Evolutionary conservation across 2,113 vertebrate genomes (phyloP), one percentile per base, ranked within the genome.

Genomic region (Chinchilla lanigera): DNA sequence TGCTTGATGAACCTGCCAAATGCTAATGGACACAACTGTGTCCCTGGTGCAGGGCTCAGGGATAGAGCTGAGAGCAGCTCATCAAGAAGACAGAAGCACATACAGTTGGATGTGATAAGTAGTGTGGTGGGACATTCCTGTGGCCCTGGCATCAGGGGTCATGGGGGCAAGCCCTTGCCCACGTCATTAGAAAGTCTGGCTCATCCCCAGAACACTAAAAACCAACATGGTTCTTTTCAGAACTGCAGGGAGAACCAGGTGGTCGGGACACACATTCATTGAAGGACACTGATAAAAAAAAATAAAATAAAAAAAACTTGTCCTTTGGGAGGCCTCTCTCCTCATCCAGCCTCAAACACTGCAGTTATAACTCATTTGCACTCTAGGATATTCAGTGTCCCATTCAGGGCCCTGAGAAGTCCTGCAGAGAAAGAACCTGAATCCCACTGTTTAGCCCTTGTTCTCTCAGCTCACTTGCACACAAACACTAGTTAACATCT

Each of bases 321-420:
- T 30, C 61, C 58, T 71, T 30, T 16, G 50, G 69, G 56, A 80
- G 58, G n/a, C 38, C 65, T 41, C 50, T n/a, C 26, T 85, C 75
- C 4, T 86, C 28, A 16, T 63, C 87, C 12, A 65, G 47, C 7
- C 71, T 9, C n/a, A 44, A 56, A 91, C 58, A 71, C 81, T 78
- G 17, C 16, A 65, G 12, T 20, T 63, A 11, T 13, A 80, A 73
- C 0, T 96, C 50, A 20, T 61, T 77, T 54, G 75, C 4, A 30
- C 30, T 78, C 78, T 61, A n/a, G 38, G 54, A 13, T 61, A 26
- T 41, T 17, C 58, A 30, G 16, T n/a, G 47, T 10, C 65, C 47
- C 19, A 54, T 65, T 88, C 47, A 89, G 86, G 85, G 30, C 24
- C 67, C 82, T 80, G 78, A 91, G 82, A 83, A 89, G 35, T 95